Base-by-base conservation (phyloP, 2,113 vertebrate species). In the Callipepla californica region DNA sequence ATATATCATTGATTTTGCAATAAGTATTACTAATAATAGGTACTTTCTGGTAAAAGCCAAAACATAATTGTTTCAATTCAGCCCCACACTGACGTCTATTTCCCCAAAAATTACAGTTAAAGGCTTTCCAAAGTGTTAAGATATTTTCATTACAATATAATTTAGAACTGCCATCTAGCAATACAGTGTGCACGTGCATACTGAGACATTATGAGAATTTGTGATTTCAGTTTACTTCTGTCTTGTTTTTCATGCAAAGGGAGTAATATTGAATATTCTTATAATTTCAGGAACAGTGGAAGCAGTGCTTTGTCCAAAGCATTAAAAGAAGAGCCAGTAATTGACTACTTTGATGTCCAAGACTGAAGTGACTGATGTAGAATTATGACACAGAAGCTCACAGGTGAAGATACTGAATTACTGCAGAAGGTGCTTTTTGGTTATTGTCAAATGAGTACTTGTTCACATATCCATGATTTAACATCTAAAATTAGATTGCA, bases 331-430 rank as follows among this genome's bases (percentile, higher is more conserved):
- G 99, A 99, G 81, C 98, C 99, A 5, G 57, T 98, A 30, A 98
- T 99, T 63, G 99, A 99, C 97, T 99, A 99, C 96, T 99, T 99
- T 96, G 99, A 99, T 94, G 99, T 99, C 83, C 99, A 99, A 94
- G 99, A 99, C 96, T 99, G 95, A 98, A 94, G 45, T 28, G 65
- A 82, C 74, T 80, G 74, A 42, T 89, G 48, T 34, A 51, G 10
- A 78, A 74, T 92, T 89, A 76, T 10, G 36, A 75, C 89, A 26
- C 14, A 72, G 68, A 86, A 86, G 32, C 72, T 69, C 82, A 51
- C 75, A 86, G 72, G 26, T 79, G 74, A 96, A 94, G 87, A 83
- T 73, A 53, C 48, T n/a, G 34, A 90, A 38, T 93, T 85, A 70
- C 11, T 82, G 58, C 81, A 45, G 74, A 85, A 90, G 84, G 63